Conservation (phyloP, 2,113 vertebrate genomes). For the Panthera tigris region DNA sequence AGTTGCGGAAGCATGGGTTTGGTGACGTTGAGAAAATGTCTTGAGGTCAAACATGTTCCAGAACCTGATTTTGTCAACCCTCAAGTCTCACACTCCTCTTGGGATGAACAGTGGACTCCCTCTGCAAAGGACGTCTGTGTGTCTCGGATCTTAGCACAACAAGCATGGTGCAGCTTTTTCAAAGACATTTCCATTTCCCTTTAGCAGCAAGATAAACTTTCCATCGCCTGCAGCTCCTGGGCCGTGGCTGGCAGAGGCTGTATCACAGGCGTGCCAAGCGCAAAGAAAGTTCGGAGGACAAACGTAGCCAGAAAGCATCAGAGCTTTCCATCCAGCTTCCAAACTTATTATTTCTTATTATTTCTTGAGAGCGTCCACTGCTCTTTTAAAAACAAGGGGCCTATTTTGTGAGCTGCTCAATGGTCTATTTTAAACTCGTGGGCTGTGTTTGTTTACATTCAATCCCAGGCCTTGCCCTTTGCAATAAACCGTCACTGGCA, state of each 20-base stretch:
- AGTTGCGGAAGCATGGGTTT: neutral
- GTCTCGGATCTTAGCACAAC: conserved; percentile 57
- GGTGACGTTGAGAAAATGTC: neutral
- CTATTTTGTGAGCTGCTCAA: conserved; percentile 84
- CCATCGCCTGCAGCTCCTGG: conserved; percentile 53
- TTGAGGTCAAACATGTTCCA: neutral
- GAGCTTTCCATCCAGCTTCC: conserved; percentile 74
- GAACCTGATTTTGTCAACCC: neutral
- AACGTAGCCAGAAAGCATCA: conserved; percentile 77
- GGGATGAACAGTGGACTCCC: neutral
- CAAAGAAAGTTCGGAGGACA: conserved; percentile 81
- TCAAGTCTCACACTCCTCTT: neutral
- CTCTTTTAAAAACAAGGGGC: conserved; percentile 83
- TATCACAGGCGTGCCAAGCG: conserved; percentile 68
- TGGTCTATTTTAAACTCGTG: conserved; percentile 83
- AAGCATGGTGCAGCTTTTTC: conserved; percentile 49
- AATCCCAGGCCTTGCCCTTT: conserved; percentile 80
- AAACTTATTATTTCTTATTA: conserved; percentile 81
- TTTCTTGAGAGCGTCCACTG: conserved; percentile 75
- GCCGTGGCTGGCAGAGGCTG: conserved; percentile 75
- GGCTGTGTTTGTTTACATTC: conserved; percentile 84
- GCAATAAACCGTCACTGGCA: conserved; percentile 72
- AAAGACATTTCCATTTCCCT: conserved; percentile 68
- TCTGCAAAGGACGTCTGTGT: conserved; percentile 33
- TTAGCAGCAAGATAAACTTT: conserved; percentile 70